Evolutionary conservation across 2,113 vertebrate species (phyloP), one percentile per base, ranked within the genome.

Genomic region (Centrocercus urophasianus): DNA sequence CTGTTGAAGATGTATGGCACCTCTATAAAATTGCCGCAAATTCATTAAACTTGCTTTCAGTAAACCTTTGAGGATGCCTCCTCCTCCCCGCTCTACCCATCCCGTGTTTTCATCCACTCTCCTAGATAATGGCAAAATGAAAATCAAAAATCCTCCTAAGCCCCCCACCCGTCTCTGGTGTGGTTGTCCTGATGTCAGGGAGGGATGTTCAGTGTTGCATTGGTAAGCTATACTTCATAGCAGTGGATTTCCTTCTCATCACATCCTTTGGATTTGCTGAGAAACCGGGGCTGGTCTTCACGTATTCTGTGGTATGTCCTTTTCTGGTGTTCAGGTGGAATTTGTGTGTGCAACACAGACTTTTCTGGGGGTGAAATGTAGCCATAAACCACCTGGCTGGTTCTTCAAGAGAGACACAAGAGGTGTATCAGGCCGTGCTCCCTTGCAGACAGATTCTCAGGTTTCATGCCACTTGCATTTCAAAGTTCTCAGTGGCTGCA

Each of bases 401-500:
- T 59, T 18, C 30, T 59, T 59, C 19, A 7, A 59, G 32, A 59
- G 30, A n/a, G 21, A 47, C 2, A 50, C 59, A 80, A 43, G 38
- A 28, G 21, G 14, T 54, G 21, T 0, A 4, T 94, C 94, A 93
- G 73, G 77, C 83, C 88, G 76, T 78, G 83, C 61, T 77, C 72
- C 50, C 3, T 52, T 92, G 88, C 12, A 92, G 82, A 63, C 92
- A 84, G 69, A 90, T 79, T 56, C 17, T 60, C 16, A 13, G n/a
- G 45, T 42, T 81, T 93, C 0, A 0, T 81, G 45, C 56, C 24
- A 45, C 92, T 90, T 93, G 65, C 61, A 38, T 88, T 73, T 89
- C 88, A 45, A 93, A 80, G 79, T 89, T 94, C 92, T 27, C 47
- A 64, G 66, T 34, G 56, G 43, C 65, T 45, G 84, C 84, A 70